A percentile compares a stretch with the other conserved stretches of the same genome.
phyloP scores from a whole-genome alignment of 2,113 vertebrate species.

The Grammomys dolichurus region DNA sequence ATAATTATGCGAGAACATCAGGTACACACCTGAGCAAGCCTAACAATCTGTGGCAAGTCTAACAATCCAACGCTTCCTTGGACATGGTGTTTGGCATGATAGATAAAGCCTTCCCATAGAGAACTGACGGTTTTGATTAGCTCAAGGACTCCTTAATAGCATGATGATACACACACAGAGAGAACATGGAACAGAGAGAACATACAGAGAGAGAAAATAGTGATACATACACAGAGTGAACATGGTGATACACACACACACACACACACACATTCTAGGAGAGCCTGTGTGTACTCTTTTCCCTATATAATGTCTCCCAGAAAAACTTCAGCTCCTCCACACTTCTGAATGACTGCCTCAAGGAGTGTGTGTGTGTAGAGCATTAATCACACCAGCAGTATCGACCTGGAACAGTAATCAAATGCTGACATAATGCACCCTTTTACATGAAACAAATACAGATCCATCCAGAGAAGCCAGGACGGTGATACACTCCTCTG shows the following conservation, averaged over 20 bases:
- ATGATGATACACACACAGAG: neutral
- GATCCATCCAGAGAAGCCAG: neutral
- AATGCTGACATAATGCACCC: conserved; percentile 34
- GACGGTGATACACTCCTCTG: neutral
- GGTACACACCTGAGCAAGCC: neutral
- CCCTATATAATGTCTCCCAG: neutral
- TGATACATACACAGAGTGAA: too few relatives aligned
- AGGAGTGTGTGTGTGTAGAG: neutral
- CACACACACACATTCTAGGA: neutral
- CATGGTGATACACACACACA: neutral
- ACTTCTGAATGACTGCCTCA: conserved; percentile 8
- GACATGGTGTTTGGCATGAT: neutral
- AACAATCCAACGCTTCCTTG: neutral
- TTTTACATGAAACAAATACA: conserved; percentile 55
- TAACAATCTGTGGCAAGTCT: neutral
- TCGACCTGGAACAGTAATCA: conserved; percentile 23
- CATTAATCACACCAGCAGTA: neutral
- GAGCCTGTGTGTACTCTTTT: neutral
- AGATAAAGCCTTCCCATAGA: neutral
- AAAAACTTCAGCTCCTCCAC: neutral
- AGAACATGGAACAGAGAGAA: too few relatives aligned
- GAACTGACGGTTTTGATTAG: neutral
- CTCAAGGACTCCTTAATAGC: neutral
- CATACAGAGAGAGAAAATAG: too few relatives aligned
- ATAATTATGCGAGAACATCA: neutral